Conservation (phyloP, 2,888 invertebrate genomes). For the Dexiosoma caninum region DNA sequence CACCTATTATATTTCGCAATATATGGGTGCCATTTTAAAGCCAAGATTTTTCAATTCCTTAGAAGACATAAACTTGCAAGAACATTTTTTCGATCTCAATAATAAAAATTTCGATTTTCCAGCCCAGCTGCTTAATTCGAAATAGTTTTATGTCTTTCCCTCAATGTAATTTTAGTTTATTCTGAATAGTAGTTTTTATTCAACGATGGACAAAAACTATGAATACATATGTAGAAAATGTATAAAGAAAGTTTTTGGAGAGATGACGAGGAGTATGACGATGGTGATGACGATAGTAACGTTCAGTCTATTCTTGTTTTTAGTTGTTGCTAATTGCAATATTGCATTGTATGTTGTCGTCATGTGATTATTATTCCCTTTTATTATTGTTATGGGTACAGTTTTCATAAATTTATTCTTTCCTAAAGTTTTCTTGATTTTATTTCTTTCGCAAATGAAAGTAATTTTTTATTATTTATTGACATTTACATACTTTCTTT, state of each 20-base stretch:
- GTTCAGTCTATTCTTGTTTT: neutral
- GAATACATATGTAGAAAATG: neutral
- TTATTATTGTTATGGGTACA: slow-evolving; percentile 21
- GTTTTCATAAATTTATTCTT: neutral
- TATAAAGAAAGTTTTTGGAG: neutral
- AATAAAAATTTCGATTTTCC: too few species aligned
- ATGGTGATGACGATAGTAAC: neutral
- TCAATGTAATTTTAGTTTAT: neutral
- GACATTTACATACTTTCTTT: too few species aligned
- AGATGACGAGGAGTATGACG: neutral
- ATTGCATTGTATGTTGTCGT: slow-evolving; percentile 12
- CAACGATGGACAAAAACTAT: slow-evolving; percentile 17
- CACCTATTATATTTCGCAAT: too few species aligned
- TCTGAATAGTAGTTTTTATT: neutral
- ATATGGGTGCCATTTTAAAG: too few species aligned
- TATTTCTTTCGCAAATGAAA: neutral
- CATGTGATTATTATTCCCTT: slow-evolving; percentile 1
- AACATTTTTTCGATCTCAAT: too few species aligned
- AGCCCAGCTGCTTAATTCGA: too few species aligned
- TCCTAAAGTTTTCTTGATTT: neutral
- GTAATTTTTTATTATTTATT: neutral
- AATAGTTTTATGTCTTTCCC: neutral
- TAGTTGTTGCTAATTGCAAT: slow-evolving; percentile 5
- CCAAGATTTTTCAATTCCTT: too few species aligned
- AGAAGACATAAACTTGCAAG: too few species aligned